These are phyloP conservation scores for Penaeus japonicus DNA, from an alignment of 1,140 invertebrate species.

Conservation along the genomic window DNA sequence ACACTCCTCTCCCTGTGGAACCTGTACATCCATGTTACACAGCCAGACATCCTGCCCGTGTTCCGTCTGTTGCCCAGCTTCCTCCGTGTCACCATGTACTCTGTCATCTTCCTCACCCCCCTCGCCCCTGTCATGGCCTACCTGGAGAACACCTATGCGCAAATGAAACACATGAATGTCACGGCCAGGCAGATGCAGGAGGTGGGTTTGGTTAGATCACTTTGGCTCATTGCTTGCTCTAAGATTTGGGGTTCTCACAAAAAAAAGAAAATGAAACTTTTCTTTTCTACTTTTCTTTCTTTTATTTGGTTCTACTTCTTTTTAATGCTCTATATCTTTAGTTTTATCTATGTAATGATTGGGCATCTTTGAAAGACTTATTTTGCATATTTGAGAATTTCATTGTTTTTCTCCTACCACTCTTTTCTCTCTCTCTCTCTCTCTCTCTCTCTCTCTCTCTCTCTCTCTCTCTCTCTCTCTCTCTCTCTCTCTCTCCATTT, in stretches of 20 bases:
- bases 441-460: no score
- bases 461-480: no score
- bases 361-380: background rate
- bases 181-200: constrained; percentile 57
- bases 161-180: constrained; percentile 60
- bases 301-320: background rate
- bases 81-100: constrained; percentile 42
- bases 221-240: background rate
- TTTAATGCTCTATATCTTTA: background rate
- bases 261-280: no score
- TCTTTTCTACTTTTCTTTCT: background rate
- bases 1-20: constrained; percentile 55
- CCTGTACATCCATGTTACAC: constrained; percentile 58
- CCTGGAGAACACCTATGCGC: constrained; percentile 58
- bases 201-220: constrained; percentile 3
- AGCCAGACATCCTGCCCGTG: constrained; percentile 56
- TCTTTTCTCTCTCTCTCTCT: background rate
- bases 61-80: constrained; percentile 45
- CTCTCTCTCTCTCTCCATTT: no score
- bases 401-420: no score
- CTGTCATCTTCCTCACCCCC: constrained; percentile 55
- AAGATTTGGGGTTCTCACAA: background rate
- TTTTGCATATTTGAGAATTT: background rate
- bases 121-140: constrained; percentile 58
- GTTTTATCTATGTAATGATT: background rate